Evolutionary conservation across 2,113 vertebrate genomes (phyloP).

Genomic region (Geococcyx californianus): DNA sequence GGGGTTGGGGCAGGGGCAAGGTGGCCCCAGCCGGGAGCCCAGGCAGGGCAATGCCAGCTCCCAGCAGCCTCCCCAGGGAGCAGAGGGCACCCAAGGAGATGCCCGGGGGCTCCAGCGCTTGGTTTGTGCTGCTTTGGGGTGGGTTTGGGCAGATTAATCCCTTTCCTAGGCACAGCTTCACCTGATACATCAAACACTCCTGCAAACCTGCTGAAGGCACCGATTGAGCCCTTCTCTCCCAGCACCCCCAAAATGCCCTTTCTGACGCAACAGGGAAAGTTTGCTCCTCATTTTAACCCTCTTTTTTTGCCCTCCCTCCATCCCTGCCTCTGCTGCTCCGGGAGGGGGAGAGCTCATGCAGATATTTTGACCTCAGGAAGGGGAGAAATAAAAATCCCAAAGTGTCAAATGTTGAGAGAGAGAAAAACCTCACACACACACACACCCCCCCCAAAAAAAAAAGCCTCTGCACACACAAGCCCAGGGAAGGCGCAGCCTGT

Average conservation of each 20-base stretch:
- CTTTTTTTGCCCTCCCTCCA: not conserved
- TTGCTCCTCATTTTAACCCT: not conserved
- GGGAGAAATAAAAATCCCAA: not conserved
- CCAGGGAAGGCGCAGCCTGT: not conserved
- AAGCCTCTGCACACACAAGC: not conserved
- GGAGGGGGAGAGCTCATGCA: not conserved
- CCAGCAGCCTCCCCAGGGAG: not conserved
- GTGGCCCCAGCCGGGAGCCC: no score
- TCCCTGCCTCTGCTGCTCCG: not conserved
- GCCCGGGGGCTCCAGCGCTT: not conserved
- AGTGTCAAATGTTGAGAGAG: not conserved
- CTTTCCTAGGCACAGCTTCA: not conserved
- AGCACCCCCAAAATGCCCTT: not conserved
- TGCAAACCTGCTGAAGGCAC: not conserved
- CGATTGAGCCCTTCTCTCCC: rapidly evolving
- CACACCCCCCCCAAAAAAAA: rapidly evolving
- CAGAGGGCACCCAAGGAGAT: not conserved
- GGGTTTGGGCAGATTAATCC: not conserved
- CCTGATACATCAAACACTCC: not conserved
- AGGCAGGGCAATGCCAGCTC: not conserved
- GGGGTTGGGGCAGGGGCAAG: no score
- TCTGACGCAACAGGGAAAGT: slow-evolving; percentile 42
- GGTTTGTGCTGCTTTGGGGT: not conserved
- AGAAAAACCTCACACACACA: not conserved
- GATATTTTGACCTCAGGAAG: not conserved